A percentile compares a stretch with the other conserved stretches of the same genome.
These are phyloP conservation scores for Dipodomys merriami DNA, from an alignment of 2,113 vertebrate genomes.

Conservation along the genomic window DNA sequence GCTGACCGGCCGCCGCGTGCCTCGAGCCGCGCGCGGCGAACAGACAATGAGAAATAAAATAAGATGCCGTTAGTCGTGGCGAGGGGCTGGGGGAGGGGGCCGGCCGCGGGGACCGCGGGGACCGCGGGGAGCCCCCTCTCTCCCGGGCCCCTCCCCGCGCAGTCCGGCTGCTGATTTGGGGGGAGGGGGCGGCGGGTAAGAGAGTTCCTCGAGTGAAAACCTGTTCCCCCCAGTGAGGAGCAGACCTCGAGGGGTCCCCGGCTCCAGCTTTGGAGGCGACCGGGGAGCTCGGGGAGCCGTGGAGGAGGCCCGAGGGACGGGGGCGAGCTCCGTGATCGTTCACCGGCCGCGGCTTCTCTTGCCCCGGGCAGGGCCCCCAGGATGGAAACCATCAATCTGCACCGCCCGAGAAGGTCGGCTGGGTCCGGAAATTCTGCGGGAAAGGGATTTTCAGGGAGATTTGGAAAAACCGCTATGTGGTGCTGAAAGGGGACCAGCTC, in stretches of 20 bases:
- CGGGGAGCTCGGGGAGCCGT: background rate
- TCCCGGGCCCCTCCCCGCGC: background rate
- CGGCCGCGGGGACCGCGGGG: background rate
- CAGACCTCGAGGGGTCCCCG: background rate
- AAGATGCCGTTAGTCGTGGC: background rate
- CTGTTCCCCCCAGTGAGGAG: background rate
- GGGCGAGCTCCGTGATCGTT: background rate
- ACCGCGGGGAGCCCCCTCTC: background rate
- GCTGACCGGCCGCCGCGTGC: background rate
- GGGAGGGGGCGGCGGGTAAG: background rate
- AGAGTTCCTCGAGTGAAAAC: background rate
- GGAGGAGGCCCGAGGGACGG: background rate
- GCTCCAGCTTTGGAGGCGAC: background rate
- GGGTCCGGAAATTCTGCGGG: constrained; percentile 97
- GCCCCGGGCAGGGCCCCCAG: constrained; percentile 87
- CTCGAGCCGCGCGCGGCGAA: background rate
- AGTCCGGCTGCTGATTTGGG: background rate
- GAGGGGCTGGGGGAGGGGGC: background rate
- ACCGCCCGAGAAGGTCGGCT: constrained; percentile 93
- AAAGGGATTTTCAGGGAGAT: constrained; percentile 97
- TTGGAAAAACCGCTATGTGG: constrained; percentile 96
- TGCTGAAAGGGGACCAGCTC: constrained; percentile 94
- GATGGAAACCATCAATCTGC: constrained; percentile 87
- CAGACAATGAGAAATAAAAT: constrained; percentile 61
- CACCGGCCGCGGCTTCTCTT: background rate